Conservation (phyloP, 2,797 vertebrate species). For the Buphagus erythrorhynchus region DNA sequence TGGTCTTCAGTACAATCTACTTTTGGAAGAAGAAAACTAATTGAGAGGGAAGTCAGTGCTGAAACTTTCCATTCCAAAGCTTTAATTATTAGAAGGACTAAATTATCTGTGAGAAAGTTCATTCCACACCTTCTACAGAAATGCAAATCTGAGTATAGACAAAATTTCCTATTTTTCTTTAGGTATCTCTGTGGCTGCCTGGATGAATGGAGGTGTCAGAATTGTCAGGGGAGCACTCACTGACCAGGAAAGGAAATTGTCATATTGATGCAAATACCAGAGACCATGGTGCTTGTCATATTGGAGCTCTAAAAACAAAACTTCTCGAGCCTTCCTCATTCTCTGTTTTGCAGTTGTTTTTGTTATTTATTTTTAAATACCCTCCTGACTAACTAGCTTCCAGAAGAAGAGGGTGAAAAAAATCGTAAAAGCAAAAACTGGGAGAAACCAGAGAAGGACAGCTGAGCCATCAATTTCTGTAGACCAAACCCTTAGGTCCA, state of each 20-base stretch:
- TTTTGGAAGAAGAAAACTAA: neutral
- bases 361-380: constrained; percentile 31
- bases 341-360: constrained; percentile 9
- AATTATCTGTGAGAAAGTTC: neutral
- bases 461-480: constrained; percentile 44
- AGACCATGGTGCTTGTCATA: neutral
- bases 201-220: neutral
- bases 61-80: neutral
- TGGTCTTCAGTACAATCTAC: neutral
- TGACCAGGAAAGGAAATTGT: neutral
- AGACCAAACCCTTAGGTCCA: constrained; percentile 5
- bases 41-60: neutral
- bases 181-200: neutral
- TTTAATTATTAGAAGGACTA: neutral
- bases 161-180: neutral
- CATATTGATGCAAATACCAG: neutral
- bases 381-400: neutral
- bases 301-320: neutral
- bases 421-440: neutral
- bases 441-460: constrained; percentile 30
- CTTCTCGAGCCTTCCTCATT: neutral
- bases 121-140: neutral
- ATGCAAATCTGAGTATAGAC: neutral
- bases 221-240: neutral
- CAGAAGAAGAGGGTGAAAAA: neutral